These are phyloP conservation scores for Bubo scandiacus DNA, from an alignment of 2,113 vertebrate species.

Conservation along the genomic window DNA sequence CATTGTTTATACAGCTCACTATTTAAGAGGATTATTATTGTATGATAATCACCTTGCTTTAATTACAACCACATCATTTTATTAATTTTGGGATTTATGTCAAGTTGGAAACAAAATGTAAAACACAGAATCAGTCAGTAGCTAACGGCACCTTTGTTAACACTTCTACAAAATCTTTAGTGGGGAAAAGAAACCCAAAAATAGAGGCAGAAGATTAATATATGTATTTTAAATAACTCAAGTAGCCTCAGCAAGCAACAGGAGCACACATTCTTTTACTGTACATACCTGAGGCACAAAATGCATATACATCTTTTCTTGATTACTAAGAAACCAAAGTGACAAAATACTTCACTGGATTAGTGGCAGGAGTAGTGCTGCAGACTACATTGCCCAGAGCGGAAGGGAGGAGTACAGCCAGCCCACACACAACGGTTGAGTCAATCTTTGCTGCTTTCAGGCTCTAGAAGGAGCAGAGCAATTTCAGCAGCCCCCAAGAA, in stretches of 20 bases:
- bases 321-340: not conserved
- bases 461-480: not conserved
- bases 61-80: conserved; percentile 41
- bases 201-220: not conserved
- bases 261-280: not conserved
- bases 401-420: not conserved
- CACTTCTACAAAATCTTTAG: not conserved
- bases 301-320: not conserved
- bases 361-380: not conserved
- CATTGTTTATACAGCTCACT: conserved; percentile 20
- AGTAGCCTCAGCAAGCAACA: not conserved
- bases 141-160: conserved; percentile 20
- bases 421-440: fast-evolving
- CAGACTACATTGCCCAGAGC: not conserved
- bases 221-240: not conserved
- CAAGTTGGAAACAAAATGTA: conserved; percentile 37
- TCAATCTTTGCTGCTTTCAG: not conserved
- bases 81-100: conserved; percentile 59
- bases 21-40: conserved; percentile 60
- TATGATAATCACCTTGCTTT: conserved; percentile 53
- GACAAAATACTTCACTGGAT: not conserved
- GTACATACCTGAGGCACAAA: not conserved
- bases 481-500: not conserved
- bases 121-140: conserved; percentile 15
- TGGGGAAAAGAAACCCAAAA: not conserved